Percentiles rank a stretch among this genome's conserved stretches.
phyloP scores from a whole-genome alignment of 2,888 invertebrate genomes.

The Prosopocoilus inquinatus region DNA sequence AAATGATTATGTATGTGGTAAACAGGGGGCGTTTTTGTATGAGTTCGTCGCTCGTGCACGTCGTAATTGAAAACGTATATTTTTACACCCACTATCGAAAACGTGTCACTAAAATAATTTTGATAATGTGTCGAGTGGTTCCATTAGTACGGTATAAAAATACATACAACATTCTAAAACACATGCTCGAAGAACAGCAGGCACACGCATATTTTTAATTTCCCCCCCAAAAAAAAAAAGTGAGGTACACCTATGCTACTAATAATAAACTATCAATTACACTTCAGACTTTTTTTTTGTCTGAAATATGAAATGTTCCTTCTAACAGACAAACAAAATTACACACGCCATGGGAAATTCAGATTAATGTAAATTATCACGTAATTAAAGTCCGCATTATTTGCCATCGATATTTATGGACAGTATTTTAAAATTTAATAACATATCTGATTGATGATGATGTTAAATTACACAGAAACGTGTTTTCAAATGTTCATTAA shows the following conservation, averaged over 20 bases:
- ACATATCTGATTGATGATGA: too few species aligned
- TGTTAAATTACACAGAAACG: too few species aligned
- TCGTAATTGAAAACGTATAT: constrained; percentile 38
- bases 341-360: too few species aligned
- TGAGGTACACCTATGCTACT: not conserved
- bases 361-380: too few species aligned
- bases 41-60: not conserved
- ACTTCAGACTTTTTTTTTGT: constrained; percentile 29
- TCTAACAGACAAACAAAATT: too few species aligned
- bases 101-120: constrained; percentile 47
- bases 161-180: constrained; percentile 17
- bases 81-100: constrained; percentile 42
- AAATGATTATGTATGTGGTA: not conserved
- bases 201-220: constrained; percentile 18
- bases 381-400: too few species aligned
- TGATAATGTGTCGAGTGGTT: constrained; percentile 47
- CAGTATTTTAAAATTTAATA: too few species aligned
- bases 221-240: constrained; percentile 6
- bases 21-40: not conserved
- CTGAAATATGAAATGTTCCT: constrained; percentile 17
- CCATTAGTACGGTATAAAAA: constrained; percentile 39
- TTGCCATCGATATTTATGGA: too few species aligned
- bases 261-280: not conserved
- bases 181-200: constrained; percentile 16
- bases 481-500: too few species aligned